Conservation (phyloP, 2,888 invertebrate genomes). For the Sarcophaga variegata region DNA sequence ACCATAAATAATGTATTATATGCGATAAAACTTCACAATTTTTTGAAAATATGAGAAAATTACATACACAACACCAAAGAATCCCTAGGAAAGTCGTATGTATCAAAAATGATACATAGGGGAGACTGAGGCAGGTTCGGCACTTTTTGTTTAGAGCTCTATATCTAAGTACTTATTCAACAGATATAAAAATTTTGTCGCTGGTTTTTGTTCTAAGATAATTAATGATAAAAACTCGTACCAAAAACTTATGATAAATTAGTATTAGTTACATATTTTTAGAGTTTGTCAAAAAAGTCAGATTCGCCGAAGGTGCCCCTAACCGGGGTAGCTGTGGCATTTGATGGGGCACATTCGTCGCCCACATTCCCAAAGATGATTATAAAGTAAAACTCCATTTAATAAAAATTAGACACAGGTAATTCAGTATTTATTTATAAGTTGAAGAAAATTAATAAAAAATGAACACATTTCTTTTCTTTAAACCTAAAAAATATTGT, state of each 20-base stretch:
- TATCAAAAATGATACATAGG: too few species aligned
- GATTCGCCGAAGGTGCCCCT: background rate
- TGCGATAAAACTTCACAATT: too few species aligned
- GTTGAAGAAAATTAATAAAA: background rate
- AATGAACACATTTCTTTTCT: constrained; percentile 4
- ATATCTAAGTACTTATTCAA: background rate
- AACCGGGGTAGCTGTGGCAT: background rate
- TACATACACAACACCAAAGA: too few species aligned
- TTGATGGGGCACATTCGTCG: background rate
- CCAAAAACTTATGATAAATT: background rate
- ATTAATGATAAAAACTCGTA: background rate
- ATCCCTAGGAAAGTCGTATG: too few species aligned
- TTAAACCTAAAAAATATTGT: constrained; percentile 1
- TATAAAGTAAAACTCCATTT: background rate
- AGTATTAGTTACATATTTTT: background rate
- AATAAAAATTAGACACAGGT: background rate
- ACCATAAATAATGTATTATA: too few species aligned
- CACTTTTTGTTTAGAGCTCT: constrained; percentile 3
- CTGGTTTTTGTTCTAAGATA: background rate
- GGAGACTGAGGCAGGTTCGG: background rate
- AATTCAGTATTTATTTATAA: constrained; percentile 9
- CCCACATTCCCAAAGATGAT: background rate
- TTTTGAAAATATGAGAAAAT: too few species aligned
- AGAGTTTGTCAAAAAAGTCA: background rate
- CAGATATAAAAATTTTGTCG: background rate